Evolutionary conservation across 1,140 invertebrate genomes (phyloP).

Genomic region (Homalodisca vitripennis): DNA sequence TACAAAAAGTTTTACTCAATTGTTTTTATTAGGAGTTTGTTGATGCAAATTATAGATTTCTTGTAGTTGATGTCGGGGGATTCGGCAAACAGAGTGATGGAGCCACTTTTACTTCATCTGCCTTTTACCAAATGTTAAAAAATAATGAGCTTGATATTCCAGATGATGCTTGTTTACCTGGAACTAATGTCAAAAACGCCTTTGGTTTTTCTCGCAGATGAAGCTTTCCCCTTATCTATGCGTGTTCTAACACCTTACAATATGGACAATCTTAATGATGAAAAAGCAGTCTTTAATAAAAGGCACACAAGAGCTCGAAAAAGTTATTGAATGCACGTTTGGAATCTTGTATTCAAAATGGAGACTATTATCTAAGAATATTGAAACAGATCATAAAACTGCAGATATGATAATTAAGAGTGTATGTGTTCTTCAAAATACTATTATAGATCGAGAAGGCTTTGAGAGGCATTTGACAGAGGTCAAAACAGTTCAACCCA

Average conservation of each 20-base stretch:
- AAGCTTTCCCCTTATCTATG: constrained; percentile 9
- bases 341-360: constrained; percentile 24
- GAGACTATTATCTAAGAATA: constrained; percentile 21
- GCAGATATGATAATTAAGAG: no score
- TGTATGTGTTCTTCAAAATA: no score
- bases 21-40: constrained; percentile 50
- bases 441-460: constrained; percentile 26
- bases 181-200: neutral
- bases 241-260: constrained; percentile 10
- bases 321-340: constrained; percentile 18
- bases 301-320: constrained; percentile 15
- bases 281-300: constrained; percentile 11
- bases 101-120: constrained; percentile 24
- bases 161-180: constrained; percentile 6
- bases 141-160: neutral
- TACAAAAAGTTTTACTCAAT: constrained; percentile 51
- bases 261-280: constrained; percentile 11
- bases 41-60: constrained; percentile 52
- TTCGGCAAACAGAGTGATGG: constrained; percentile 42
- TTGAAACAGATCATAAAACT: no score
- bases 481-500: constrained; percentile 6
- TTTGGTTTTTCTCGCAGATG: constrained; percentile 21
- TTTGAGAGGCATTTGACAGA: constrained; percentile 29
- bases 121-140: constrained; percentile 13
- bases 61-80: constrained; percentile 48